Percentiles rank a stretch among this genome's conserved stretches.
phyloP scores from a whole-genome alignment of 53 echinoderm and acorn worm species.

The Echinarachnius parma region DNA sequence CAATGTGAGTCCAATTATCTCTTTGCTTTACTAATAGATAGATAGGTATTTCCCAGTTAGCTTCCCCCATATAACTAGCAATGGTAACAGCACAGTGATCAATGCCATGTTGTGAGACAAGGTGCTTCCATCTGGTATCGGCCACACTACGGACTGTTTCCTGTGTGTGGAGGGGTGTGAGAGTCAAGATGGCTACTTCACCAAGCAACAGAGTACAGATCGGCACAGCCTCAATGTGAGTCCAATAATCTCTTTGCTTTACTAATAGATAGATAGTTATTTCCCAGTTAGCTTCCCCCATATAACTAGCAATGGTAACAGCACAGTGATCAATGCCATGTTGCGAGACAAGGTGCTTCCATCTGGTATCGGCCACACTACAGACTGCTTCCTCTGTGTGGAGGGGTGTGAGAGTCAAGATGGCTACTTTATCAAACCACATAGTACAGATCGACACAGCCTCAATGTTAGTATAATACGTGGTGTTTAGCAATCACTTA shows the following conservation, averaged over 20 bases:
- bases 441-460: conserved; percentile 59
- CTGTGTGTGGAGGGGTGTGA: conserved; percentile 87
- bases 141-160: conserved; percentile 97
- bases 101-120: conserved; percentile 96
- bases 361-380: conserved; percentile 94
- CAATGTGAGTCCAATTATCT: conserved; percentile 58
- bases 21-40: no score
- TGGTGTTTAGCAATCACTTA: no score
- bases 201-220: conserved; percentile 49
- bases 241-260: no score
- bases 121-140: conserved; percentile 93
- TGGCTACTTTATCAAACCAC: conserved; percentile 60
- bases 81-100: conserved; percentile 93
- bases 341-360: conserved; percentile 91
- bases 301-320: conserved; percentile 97
- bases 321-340: conserved; percentile 97
- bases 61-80: no score
- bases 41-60: no score
- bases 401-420: conserved; percentile 86
- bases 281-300: no score
- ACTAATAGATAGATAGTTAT: no score
- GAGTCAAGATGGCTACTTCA: conserved; percentile 75
- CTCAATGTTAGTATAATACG: conserved; percentile 63
- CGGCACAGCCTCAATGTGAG: conserved; percentile 66
- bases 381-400: conserved; percentile 90